These are phyloP conservation scores for Tipula confusa DNA, from an alignment of 2,888 invertebrate genomes.

Conservation along the genomic window DNA sequence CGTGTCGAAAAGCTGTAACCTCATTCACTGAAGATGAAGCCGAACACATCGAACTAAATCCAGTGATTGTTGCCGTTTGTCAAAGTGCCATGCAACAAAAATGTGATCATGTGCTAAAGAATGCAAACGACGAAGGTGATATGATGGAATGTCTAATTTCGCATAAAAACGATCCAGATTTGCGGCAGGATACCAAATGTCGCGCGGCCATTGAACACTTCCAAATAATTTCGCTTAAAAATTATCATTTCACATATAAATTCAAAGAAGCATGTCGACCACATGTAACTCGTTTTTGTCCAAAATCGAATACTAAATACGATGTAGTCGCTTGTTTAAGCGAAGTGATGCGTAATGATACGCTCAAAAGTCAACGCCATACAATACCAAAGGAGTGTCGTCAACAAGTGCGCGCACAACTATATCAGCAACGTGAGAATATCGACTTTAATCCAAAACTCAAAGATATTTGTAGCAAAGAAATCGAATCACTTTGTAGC, in stretches of 20 bases:
- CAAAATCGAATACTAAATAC: constrained; percentile 67
- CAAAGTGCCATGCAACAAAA: constrained; percentile 70
- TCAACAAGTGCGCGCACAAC: constrained; percentile 83
- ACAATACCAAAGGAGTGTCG: constrained; percentile 83
- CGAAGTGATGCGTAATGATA: constrained; percentile 85
- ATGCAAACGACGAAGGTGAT: constrained; percentile 75
- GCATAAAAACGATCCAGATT: constrained; percentile 82
- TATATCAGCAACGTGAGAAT: constrained; percentile 88
- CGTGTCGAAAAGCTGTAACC: constrained; percentile 70
- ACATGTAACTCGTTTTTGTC: constrained; percentile 67
- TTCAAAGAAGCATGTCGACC: constrained; percentile 92
- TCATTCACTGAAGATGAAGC: constrained; percentile 88
- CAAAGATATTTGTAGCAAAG: constrained; percentile 73
- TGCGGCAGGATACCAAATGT: constrained; percentile 76
- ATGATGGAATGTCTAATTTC: constrained; percentile 91
- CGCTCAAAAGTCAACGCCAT: constrained; percentile 68
- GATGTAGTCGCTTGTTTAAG: constrained; percentile 61
- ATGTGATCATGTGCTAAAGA: constrained; percentile 64
- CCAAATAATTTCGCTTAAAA: constrained; percentile 88
- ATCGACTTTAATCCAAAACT: constrained; percentile 80
- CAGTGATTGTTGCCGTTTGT: constrained; percentile 78
- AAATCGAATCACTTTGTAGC: constrained; percentile 70
- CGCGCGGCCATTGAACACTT: constrained; percentile 94
- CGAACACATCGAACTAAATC: constrained; percentile 84
- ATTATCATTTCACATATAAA: constrained; percentile 88